These are phyloP conservation scores for Hozukius guyotensis DNA, from an alignment of 2,797 vertebrate genomes.

Conservation along the genomic window DNA sequence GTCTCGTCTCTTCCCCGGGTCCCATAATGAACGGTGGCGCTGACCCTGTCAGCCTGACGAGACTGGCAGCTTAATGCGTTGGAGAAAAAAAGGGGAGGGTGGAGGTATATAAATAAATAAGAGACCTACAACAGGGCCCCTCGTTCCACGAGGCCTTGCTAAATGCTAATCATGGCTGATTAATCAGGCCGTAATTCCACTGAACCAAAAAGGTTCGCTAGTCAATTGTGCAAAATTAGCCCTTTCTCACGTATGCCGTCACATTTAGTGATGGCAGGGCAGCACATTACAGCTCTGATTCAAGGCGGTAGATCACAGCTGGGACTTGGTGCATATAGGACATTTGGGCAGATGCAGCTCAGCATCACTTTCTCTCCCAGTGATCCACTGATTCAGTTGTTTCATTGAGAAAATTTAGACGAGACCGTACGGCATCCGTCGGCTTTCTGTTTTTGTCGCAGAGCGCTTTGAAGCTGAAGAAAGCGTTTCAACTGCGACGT, in stretches of 20 bases:
- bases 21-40: slow-evolving; percentile 87
- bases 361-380: slow-evolving; percentile 5
- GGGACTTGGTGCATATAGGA: slow-evolving; percentile 22
- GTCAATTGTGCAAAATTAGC: slow-evolving; percentile 89
- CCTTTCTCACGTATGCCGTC: slow-evolving; percentile 82
- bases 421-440: slow-evolving; percentile 3
- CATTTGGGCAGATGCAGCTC: slow-evolving; percentile 5
- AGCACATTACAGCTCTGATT: slow-evolving; percentile 40
- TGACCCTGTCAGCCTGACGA: slow-evolving; percentile 87
- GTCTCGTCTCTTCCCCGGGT: slow-evolving; percentile 64
- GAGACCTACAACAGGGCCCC: slow-evolving; percentile 70
- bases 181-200: slow-evolving; percentile 89
- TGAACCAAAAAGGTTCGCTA: slow-evolving; percentile 89
- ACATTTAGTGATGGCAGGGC: slow-evolving; percentile 78
- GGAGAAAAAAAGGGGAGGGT: slow-evolving; percentile 60
- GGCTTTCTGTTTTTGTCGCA: not conserved
- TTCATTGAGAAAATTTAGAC: slow-evolving; percentile 33
- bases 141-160: slow-evolving; percentile 78
- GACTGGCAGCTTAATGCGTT: slow-evolving; percentile 87
- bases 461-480: slow-evolving; percentile 22
- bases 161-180: slow-evolving; percentile 90
- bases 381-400: slow-evolving; percentile 28
- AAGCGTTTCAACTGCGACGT: slow-evolving; percentile 56
- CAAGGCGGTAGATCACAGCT: slow-evolving; percentile 43
- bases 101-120: slow-evolving; percentile 72